phyloP scores from a whole-genome alignment of 2,113 vertebrate genomes.

The Dolichallabes microphthalmus region DNA sequence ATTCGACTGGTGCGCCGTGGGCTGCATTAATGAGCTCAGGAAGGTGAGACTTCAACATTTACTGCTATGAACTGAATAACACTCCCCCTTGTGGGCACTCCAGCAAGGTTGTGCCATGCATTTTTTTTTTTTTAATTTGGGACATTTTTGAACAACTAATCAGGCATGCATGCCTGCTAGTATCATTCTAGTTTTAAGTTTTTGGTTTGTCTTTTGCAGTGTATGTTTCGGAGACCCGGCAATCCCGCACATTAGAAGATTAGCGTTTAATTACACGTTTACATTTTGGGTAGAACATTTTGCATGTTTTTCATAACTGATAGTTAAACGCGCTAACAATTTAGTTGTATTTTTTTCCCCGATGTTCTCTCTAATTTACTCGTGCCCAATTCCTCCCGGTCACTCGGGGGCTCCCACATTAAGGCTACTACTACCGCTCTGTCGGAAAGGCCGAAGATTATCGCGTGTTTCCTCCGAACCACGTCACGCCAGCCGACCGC shows the following conservation, averaged over 20 bases:
- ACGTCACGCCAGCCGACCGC: no score
- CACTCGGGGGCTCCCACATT: no score
- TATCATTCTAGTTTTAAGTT: background rate
- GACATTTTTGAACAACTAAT: background rate
- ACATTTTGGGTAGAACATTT: background rate
- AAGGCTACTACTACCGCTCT: no score
- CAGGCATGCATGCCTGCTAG: background rate
- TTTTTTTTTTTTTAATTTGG: background rate
- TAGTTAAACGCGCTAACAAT: no score
- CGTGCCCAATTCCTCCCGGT: no score
- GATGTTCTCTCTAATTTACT: no score
- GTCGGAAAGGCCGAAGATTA: no score
- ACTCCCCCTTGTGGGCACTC: background rate
- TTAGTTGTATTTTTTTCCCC: no score
- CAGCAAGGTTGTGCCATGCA: background rate
- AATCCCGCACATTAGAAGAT: background rate
- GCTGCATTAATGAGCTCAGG: constrained; percentile 92
- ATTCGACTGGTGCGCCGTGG: constrained; percentile 96
- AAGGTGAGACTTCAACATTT: constrained; percentile 71
- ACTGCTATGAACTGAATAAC: no score
- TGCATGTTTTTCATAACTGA: no score
- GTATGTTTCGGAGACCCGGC: background rate
- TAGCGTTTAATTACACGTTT: background rate
- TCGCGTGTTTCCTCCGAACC: no score
- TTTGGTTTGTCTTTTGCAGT: background rate